Base-by-base conservation (phyloP, 2,113 vertebrate species). In the Caranx melampygus region DNA sequence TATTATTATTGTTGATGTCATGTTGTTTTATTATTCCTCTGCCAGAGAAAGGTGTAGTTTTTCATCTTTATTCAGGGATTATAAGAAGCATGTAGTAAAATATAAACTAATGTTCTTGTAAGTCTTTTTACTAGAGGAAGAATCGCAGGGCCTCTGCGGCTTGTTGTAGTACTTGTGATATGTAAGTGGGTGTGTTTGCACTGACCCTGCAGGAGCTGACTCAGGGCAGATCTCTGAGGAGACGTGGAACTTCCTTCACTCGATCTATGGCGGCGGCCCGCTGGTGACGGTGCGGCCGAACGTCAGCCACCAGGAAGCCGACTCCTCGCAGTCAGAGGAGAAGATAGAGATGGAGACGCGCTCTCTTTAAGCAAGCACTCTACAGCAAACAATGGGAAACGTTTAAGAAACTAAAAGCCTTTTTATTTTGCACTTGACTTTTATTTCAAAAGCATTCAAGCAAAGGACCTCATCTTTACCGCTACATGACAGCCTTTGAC, bases 151-250 rank as follows among this genome's bases (percentile, higher is more conserved):
- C 10, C 11, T 20, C 6, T 49, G 16, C 18, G 15, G 33, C 49
- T 52, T 42, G 5, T 57, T 14, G 35, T 31, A 51, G 35, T 44
- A n/a, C 57, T 10, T 16, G n/a, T 34, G 3, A 63, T 74, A 49
- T 75, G 35, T 49, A 37, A 10, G 4, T 70, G 45, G 70, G 34
- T 37, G 40, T 47, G 11, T 60, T 75, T 31, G 26, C n/a, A 3
- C 21, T 40, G 8, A 14, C 73, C 71, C 21, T 4, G 10, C 89
- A 98, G 98, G 98, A 84, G 98, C 98, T 16, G 98, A 99, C 94
- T 99, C 97, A 72, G 98, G 98, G 64, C 98, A 99, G 88, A 99
- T 99, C 93, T 99, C 98, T 4, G 97, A 99, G 87, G 98, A 99
- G 94, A 99, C 98, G 2, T 99, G 98, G 98, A 96, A 96, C 93